phyloP scores from a whole-genome alignment of 2,113 vertebrate species.

The Melanerpes formicivorus region DNA sequence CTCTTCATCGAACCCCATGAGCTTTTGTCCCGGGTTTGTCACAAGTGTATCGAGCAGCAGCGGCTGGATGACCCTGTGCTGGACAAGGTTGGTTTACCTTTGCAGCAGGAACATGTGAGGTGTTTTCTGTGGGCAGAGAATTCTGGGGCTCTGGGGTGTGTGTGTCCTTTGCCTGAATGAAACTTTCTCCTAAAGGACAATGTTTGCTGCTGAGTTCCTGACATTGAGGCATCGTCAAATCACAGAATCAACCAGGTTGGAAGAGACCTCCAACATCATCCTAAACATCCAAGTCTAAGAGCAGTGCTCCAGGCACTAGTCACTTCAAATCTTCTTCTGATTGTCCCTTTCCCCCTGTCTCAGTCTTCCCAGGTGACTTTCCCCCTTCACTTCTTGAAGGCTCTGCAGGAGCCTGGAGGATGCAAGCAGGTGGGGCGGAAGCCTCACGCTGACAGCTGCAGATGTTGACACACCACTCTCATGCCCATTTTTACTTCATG shows the following conservation, averaged over 20 bases:
- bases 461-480: not conserved
- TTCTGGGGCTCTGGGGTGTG: not conserved
- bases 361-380: conserved; percentile 46
- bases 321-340: conserved; percentile 24
- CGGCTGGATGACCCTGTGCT: conserved; percentile 87
- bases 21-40: conserved; percentile 88
- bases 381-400: conserved; percentile 38
- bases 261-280: not conserved
- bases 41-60: conserved; percentile 91
- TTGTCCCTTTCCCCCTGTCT: conserved; percentile 24
- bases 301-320: not conserved
- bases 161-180: not conserved
- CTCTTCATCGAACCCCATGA: conserved; percentile 91
- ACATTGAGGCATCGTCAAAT: not conserved
- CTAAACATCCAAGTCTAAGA: not conserved
- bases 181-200: not conserved
- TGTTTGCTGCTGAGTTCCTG: not conserved
- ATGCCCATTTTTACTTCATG: not conserved
- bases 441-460: not conserved
- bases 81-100: conserved; percentile 82
- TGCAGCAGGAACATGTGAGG: not conserved
- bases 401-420: conserved; percentile 8
- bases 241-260: no score
- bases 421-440: not conserved
- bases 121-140: not conserved